Base-by-base conservation (phyloP, 1,140 invertebrate species). In the Lordiphosa stackelbergi region DNA sequence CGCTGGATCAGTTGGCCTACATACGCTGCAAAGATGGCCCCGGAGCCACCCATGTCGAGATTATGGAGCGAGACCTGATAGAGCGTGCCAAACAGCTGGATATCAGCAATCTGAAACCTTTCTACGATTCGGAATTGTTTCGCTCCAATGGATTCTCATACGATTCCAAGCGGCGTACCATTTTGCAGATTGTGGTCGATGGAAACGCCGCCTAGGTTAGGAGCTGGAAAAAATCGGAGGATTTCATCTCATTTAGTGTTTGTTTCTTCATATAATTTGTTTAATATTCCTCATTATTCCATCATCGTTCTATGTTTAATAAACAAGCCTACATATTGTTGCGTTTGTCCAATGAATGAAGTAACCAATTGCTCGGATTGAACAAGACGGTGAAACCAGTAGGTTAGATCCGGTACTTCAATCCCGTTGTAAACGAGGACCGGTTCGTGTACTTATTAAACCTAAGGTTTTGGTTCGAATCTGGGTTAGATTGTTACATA, bases 41-140 rank as follows among this genome's bases (percentile, higher is more conserved):
- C 58, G 90, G 92, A 0, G 91, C 94, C 31, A 90, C 92, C 13
- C 90, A 95, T 1, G 92, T 99, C 31, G 95, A 98, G 90, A 93
- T 99, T 47, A 92, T 93, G 16, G 98, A 99, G 86, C 93, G 95
- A 70, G 97, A 99, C 87, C 90, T 99, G 1, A 89, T 94, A 4
- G 96, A 98, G 71, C 88, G 97, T 91, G 97, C 97, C 1, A 93
- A 95, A 85, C 95, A 97, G 88, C 94, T 99, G 45, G 95, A 97
- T 84, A 96, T 99, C 53, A 91, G 92, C 52, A 95, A 97, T 88
- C 88, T 99, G 28, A 93, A 94, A 75, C 91, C 95, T 2, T 99
- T 99, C 88, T 99, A 97, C 78, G 93, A 96, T 16, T 98, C 96
- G 75, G 92, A 95, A 43, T 90, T 98, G 66, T 99, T 99, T 88